Conservation (phyloP, 2,113 vertebrate genomes). For the Canis aureus region DNA sequence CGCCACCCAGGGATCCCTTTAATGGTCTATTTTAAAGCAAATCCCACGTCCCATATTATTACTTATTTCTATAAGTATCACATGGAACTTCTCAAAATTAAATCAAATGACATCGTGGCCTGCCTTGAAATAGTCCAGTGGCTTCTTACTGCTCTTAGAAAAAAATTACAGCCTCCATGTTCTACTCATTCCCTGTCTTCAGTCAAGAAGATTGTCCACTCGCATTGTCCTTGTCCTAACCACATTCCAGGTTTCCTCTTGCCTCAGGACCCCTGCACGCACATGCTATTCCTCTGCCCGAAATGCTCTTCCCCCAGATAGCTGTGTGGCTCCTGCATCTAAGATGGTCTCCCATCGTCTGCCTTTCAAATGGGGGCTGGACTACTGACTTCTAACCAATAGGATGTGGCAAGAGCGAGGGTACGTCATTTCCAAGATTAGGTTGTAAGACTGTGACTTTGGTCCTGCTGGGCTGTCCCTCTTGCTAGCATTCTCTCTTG, state of each 20-base stretch:
- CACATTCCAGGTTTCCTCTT: not conserved
- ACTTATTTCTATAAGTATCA: not conserved
- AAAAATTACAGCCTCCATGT: not conserved
- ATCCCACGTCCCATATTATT: not conserved
- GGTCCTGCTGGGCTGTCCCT: not conserved
- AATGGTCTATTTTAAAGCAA: not conserved
- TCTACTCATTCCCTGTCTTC: not conserved
- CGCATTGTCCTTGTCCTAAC: not conserved
- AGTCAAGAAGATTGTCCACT: not conserved
- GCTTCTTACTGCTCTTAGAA: not conserved
- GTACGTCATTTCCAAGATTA: not conserved
- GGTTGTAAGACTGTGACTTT: not conserved
- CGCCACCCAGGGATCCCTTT: not conserved
- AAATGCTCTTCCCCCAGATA: not conserved
- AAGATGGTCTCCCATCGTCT: not conserved
- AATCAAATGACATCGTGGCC: not conserved
- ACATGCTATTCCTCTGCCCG: not conserved
- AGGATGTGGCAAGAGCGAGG: not conserved
- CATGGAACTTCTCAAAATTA: not conserved
- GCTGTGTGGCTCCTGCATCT: not conserved
- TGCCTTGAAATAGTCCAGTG: not conserved
- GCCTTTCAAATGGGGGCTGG: not conserved
- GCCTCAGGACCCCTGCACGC: not conserved
- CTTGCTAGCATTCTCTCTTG: not conserved
- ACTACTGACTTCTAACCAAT: not conserved